Evolutionary conservation across 2,113 vertebrate genomes (phyloP), one percentile per base, ranked within the genome.

Genomic region (Ceyx melanurus): DNA sequence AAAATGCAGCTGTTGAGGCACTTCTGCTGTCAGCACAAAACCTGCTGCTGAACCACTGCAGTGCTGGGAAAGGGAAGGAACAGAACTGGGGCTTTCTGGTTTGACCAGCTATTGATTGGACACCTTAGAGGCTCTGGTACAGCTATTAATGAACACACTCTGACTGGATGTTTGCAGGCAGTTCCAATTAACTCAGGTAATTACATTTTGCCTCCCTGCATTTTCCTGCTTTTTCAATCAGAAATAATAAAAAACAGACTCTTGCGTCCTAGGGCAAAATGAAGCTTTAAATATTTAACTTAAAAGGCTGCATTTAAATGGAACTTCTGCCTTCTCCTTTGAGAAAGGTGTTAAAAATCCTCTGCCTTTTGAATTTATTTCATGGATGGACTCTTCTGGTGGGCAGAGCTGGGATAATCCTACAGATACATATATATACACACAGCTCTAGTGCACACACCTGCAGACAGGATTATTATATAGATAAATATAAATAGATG

Each of bases 211-310:
- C 84, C 60, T 95, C 40, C 17, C 43, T 57, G 26, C 37, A 6
- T 90, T 82, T 86, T 82, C 42, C 73, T 85, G 80, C 74, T 86
- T 94, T 94, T 94, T 92, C 88, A 92, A 2, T 86, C 81, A 81
- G 92, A 95, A 94, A 88, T 86, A 92, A 86, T 84, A 90, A 86
- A 94, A 82, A 4, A 3, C 66, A 86, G 82, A 61, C 70, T 86
- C 80, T 26, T 37, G 65, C 8, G 1, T 90, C 86, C 88, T 42
- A 11, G 1, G 92, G 92, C 89, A 93, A 82, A 82, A 89, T 40
- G 81, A 72, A 86, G 80, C 81, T 94, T 94, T 92, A 82, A 94
- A 77, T 92, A 74, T 95, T 96, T 89, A 77, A 91, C 82, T 88
- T 68, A 62, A 83, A 89, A 88, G 31, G 67, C 18, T 86, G 53